Base-by-base conservation (phyloP, 2,888 invertebrate species). In the Ornithoptera priamus region DNA sequence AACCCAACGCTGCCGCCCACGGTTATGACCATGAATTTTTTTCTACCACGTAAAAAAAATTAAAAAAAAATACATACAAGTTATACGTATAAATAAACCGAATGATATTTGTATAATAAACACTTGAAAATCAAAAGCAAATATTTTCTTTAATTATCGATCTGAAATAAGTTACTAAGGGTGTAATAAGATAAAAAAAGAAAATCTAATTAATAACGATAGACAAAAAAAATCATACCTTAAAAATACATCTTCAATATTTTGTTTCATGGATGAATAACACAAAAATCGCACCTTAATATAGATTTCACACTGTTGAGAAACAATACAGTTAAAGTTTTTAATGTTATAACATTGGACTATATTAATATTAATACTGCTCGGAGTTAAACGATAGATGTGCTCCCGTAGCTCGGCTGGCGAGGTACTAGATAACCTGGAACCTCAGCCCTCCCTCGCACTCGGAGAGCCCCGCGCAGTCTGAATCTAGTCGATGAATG, bases 401-500 rank as follows among this genome's bases (percentile, higher is more conserved):
- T 77, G 80, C 75, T 78, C 74, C 72, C 78, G 74, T 72, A 73
- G 74, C 81, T 81, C 73, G 77, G 78, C 78, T 81, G 79, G 78
- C 82, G 78, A 81, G 83, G 82, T 81, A 87, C 86, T 88, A 85
- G 86, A 81, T 78, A 80, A 83, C 85, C 85, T 84, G 83, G 82
- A 81, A 79, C 81, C 81, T 79, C 74, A 63, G 71, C 73, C 67
- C 65, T 75, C 77, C 76, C 75, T 74, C 75, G 73, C 72, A 71
- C 77, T 76, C 75, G 77, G 74, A 73, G 72, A 78, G 76, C 72
- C 83, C 86, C 90, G 88, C 90, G 87, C 90, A 83, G 85, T 85
- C 87, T 88, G 86, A 83, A 83, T 82, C 78, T 76, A 78, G 79
- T 88, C 89, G 84, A 92, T 92, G 92, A 92, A 92, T 92, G 92